Evolutionary conservation across 2,113 vertebrate species (phyloP).

Genomic region (Recurvirostra avosetta): DNA sequence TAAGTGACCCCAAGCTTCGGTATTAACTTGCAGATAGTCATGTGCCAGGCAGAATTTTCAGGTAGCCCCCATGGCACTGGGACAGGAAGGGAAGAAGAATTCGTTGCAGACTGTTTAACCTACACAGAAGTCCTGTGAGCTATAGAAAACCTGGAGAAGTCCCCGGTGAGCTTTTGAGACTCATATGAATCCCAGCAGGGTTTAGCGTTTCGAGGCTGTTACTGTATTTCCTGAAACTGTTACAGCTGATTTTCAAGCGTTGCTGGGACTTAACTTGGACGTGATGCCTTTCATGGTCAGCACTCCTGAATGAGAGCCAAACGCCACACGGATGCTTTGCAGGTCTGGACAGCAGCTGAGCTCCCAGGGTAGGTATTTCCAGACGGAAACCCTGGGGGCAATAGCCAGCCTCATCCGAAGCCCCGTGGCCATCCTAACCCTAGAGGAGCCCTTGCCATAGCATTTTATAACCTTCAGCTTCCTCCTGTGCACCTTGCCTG

Average conservation of each 20-base stretch:
- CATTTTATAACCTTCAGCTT: not conserved
- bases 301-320: fast-evolving
- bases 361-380: not conserved
- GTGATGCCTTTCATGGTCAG: not conserved
- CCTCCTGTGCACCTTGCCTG: not conserved
- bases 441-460: not conserved
- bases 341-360: not conserved
- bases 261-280: not conserved
- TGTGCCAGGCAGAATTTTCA: not conserved
- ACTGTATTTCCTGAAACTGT: not conserved
- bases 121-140: not conserved
- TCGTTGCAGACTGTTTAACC: not conserved
- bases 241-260: not conserved
- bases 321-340: fast-evolving
- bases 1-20: not conserved
- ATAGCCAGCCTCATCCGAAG: not conserved
- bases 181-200: not conserved
- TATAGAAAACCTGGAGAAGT: not conserved
- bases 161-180: not conserved
- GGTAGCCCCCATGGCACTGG: not conserved
- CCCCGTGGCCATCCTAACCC: not conserved
- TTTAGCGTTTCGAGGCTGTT: not conserved
- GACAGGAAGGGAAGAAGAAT: not conserved
- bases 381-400: not conserved
- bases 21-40: not conserved